These are phyloP conservation scores for Polydrusus cervinus DNA, from an alignment of 2,888 invertebrate genomes.

Conservation along the genomic window DNA sequence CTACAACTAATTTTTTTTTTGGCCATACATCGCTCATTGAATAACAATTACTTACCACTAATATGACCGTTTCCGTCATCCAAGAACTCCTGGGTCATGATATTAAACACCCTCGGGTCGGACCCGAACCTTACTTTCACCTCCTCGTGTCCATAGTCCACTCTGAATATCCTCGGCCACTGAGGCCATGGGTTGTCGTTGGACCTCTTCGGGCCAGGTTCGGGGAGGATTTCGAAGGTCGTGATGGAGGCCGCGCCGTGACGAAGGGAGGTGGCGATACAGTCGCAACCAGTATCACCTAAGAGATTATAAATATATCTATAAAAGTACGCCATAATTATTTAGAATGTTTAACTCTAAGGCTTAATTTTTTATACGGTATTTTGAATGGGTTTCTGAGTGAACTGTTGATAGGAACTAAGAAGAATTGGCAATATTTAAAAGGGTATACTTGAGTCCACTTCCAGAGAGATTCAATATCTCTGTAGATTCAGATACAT, in stretches of 20 bases:
- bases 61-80: constrained; percentile 93
- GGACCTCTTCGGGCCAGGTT: constrained; percentile 87
- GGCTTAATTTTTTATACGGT: no score
- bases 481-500: no score
- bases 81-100: constrained; percentile 95
- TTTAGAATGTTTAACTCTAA: background rate
- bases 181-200: constrained; percentile 99
- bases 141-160: constrained; percentile 99
- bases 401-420: no score
- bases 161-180: constrained; percentile 96
- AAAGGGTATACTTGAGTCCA: no score
- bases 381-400: no score
- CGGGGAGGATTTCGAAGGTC: constrained; percentile 97
- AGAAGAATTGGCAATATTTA: no score
- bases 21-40: no score
- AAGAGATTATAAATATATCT: no score
- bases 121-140: constrained; percentile 89
- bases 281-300: constrained; percentile 92
- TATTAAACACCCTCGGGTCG: constrained; percentile 95
- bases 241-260: constrained; percentile 93
- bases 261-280: constrained; percentile 96
- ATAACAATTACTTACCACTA: constrained; percentile 76
- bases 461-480: no score
- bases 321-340: no score
- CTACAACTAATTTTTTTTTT: no score